Percentiles rank a stretch among this genome's conserved stretches.
phyloP scores from a whole-genome alignment of 2,113 vertebrate genomes.

The Pseudopodoces humilis region DNA sequence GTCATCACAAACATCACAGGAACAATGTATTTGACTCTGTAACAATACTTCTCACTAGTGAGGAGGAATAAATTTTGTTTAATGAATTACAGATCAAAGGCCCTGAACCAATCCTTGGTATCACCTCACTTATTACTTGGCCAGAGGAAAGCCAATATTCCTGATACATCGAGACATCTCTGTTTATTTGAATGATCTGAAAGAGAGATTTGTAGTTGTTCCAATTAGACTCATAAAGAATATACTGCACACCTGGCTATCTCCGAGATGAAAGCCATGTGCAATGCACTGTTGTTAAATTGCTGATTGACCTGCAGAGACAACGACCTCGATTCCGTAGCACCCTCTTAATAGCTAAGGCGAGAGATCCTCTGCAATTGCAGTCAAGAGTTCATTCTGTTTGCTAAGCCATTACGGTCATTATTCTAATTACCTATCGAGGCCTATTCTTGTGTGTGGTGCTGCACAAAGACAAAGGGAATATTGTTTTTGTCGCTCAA shows the following conservation, averaged over 20 bases:
- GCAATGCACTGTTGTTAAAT: not conserved
- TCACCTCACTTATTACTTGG: not conserved
- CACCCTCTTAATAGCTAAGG: slow-evolving; percentile 1
- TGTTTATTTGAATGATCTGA: not conserved
- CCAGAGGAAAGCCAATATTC: not conserved
- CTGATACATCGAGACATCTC: not conserved
- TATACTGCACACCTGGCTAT: not conserved
- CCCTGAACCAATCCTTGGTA: not conserved
- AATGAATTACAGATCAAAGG: slow-evolving; percentile 29
- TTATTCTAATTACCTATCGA: slow-evolving; percentile 46
- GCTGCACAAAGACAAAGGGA: slow-evolving; percentile 57
- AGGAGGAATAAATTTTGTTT: not conserved
- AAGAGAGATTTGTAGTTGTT: not conserved
- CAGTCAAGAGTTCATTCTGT: slow-evolving; percentile 36
- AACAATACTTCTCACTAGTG: not conserved
- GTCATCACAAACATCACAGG: not conserved
- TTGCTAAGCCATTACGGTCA: slow-evolving; percentile 9
- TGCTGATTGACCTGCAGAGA: slow-evolving; percentile 46
- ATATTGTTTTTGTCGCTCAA: slow-evolving; percentile 12
- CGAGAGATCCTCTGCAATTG: not conserved
- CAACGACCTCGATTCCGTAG: not conserved
- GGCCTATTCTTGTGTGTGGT: not conserved
- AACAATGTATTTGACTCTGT: not conserved
- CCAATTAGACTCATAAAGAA: not conserved
- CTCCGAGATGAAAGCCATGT: not conserved